phyloP scores from a whole-genome alignment of 2,113 vertebrate genomes.

The Crocuta crocuta region DNA sequence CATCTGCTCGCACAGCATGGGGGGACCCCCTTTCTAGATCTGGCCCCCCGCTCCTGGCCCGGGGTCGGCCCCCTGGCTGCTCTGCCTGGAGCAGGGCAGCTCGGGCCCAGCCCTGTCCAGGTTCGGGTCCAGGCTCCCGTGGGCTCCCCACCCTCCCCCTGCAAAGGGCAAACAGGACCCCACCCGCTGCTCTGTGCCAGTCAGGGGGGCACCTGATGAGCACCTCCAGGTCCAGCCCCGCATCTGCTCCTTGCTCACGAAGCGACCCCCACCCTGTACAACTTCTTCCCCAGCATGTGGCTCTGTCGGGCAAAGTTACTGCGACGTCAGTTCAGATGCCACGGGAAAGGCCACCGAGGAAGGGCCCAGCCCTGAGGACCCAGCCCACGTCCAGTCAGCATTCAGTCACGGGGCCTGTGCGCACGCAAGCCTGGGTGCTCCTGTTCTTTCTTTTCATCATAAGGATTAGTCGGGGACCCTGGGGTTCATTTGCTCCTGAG shows the following conservation, averaged over 20 bases:
- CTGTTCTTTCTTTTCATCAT: too few relatives aligned
- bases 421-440: too few relatives aligned
- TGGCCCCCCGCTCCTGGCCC: background rate
- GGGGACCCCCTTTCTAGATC: background rate
- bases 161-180: background rate
- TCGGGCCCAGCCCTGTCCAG: background rate
- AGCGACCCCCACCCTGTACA: accelerated
- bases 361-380: background rate
- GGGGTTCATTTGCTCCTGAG: slow-evolving; percentile 34
- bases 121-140: slow-evolving; percentile 54
- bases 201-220: slow-evolving; percentile 61
- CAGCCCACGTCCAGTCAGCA: background rate
- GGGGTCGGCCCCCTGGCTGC: background rate
- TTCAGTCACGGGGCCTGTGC: background rate
- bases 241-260: background rate
- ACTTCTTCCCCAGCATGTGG: background rate
- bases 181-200: background rate
- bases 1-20: slow-evolving; percentile 46
- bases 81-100: slow-evolving; percentile 58
- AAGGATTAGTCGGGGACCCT: background rate
- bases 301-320: background rate
- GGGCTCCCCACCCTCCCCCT: slow-evolving; percentile 71
- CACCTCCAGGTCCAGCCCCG: slow-evolving; percentile 54
- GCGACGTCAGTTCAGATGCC: background rate
- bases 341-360: background rate